Evolutionary conservation across 2,797 vertebrate species (phyloP), one percentile per base, ranked within the genome.

Genomic region (Champsocephalus gunnari): DNA sequence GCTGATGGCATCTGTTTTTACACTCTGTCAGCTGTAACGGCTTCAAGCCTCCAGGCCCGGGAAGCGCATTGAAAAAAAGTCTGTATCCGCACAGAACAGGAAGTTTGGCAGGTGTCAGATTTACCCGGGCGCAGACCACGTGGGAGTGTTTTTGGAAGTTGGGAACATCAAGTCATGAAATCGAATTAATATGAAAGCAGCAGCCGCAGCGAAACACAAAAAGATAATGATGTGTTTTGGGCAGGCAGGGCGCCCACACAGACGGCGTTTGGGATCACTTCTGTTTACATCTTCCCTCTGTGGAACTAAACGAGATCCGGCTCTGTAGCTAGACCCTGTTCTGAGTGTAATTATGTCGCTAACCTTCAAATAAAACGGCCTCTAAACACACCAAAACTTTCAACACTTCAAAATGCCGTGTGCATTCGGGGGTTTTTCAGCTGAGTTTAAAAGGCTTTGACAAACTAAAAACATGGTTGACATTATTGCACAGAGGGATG

Each of bases 171-270:
- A 65, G 45, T 63, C 50, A 47, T 66, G 78, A 78, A 82, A 9
- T 66, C 45, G 71, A 79, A 84, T 81, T 66, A 84, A 81, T 73
- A 66, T 28, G 19, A 71, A 67, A 71, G 68, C 75, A 71, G 75
- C 75, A 64, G 8, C 3, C 65, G 28, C 21, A 32, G 44, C 49
- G 21, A 67, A 59, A 75, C n/a, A 74, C 61, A 70, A 75, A 68
- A 32, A 65, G 56, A 84, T 89, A 87, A 88, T 72, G 79, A 80
- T 73, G 75, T 81, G 80, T 85, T 88, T 73, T 21, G 67, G 68
- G 74, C 44, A 68, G 75, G 68, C 71, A 12, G 68, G 79, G 67
- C 62, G 63, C 38, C 61, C 86, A 67, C 87, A 78, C 86, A 61
- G 56, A 12, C 16, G 75, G 24, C n/a, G 3, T 80, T 82, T 82